phyloP scores from a whole-genome alignment of 2,797 vertebrate species.

The Micromesistius poutassou region DNA sequence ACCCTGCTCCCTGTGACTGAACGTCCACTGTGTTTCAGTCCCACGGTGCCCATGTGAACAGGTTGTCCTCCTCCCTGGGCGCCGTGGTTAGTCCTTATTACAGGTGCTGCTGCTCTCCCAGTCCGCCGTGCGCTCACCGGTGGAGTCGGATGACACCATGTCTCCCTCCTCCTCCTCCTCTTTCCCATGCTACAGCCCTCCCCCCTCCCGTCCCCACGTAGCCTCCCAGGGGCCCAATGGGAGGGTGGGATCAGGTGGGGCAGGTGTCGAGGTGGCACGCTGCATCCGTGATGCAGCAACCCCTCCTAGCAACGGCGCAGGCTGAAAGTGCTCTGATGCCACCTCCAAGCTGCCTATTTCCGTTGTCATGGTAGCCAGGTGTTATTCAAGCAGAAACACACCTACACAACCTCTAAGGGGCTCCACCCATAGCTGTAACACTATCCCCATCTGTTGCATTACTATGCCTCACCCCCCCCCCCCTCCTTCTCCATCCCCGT shows the following conservation, averaged over 20 bases:
- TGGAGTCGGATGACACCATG: conserved; percentile 49
- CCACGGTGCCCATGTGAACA: conserved; percentile 41
- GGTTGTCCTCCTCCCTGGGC: conserved; percentile 39
- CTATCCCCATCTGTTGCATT: conserved; percentile 65
- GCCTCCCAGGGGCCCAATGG: conserved; percentile 37
- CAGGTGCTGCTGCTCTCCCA: conserved; percentile 41
- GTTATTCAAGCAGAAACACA: conserved; percentile 40
- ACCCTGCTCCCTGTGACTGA: conserved; percentile 16
- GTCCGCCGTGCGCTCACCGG: conserved; percentile 49
- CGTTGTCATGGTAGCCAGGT: conserved; percentile 73
- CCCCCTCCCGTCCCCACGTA: conserved; percentile 47
- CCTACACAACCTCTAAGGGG: conserved; percentile 51
- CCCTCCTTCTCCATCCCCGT: conserved; percentile 15
- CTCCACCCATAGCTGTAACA: conserved; percentile 61
- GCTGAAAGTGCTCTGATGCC: conserved; percentile 28
- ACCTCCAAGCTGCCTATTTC: conserved; percentile 42
- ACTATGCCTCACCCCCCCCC: conserved; percentile 63
- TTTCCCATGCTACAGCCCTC: conserved; percentile 53
- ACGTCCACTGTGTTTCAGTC: conserved; percentile 36
- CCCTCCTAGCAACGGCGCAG: conserved; percentile 61
- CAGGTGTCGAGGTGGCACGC: conserved; percentile 27
- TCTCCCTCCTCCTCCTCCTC: conserved; percentile 32
- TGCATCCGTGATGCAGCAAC: conserved; percentile 55
- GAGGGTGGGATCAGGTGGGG: conserved; percentile 2
- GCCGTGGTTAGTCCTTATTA: conserved; percentile 35